These are phyloP conservation scores for Leuctra nigra DNA, from an alignment of 2,888 invertebrate species.

Conservation along the genomic window DNA sequence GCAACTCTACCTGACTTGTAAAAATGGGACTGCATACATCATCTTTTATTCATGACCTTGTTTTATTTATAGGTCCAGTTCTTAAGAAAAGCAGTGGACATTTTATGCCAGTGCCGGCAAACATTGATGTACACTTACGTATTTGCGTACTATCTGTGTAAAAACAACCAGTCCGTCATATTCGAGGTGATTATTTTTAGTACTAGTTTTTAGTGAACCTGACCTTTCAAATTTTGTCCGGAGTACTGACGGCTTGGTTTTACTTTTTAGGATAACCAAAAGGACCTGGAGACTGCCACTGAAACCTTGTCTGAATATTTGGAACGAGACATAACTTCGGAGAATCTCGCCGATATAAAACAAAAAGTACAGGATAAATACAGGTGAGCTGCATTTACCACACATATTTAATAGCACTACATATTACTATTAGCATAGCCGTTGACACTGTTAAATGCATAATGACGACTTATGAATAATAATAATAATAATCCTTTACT, in stretches of 20 bases:
- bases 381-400: slow-evolving; percentile 56
- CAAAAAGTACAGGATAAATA: slow-evolving; percentile 98
- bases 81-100: slow-evolving; percentile 94
- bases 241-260: no score
- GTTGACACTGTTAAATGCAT: no score
- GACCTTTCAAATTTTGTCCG: no score
- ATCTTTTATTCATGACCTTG: no score
- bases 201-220: no score
- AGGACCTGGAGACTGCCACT: slow-evolving; percentile 94
- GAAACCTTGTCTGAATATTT: slow-evolving; percentile 96
- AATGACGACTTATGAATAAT: no score
- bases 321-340: slow-evolving; percentile 95
- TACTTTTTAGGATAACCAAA: slow-evolving; percentile 75
- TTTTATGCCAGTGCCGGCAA: slow-evolving; percentile 93
- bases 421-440: no score
- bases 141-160: slow-evolving; percentile 96
- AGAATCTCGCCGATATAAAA: slow-evolving; percentile 95
- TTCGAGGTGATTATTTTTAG: slow-evolving; percentile 79
- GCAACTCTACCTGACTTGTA: no score
- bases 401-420: no score
- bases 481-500: no score
- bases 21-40: no score
- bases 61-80: slow-evolving; percentile 91
- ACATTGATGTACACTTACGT: slow-evolving; percentile 99
- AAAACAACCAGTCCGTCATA: slow-evolving; percentile 97